A percentile compares a stretch with the other conserved stretches of the same genome.
Conservation (phyloP, 2,113 vertebrate genomes). For the Rhinopithecus roxellana region DNA sequence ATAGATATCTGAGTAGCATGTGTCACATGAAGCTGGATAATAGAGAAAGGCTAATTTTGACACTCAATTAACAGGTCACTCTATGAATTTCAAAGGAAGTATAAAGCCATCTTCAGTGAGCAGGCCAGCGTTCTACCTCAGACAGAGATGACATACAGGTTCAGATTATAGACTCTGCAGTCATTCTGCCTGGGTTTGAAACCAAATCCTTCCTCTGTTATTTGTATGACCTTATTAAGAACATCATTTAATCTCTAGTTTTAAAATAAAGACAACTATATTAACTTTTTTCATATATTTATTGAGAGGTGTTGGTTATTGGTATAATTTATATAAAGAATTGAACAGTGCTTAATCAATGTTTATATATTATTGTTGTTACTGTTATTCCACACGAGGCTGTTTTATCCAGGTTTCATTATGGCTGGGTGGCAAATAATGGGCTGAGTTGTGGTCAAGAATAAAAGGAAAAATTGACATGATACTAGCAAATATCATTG, state of each 20-base stretch:
- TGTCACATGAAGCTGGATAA: slow-evolving; percentile 15
- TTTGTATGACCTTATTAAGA: neutral
- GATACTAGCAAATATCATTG: neutral
- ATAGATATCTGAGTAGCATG: slow-evolving; percentile 51
- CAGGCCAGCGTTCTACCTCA: neutral
- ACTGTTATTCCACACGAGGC: rapidly evolving
- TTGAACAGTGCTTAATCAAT: neutral
- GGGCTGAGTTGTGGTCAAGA: neutral
- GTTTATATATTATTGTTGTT: neutral
- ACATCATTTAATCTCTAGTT: neutral
- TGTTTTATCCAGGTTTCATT: neutral
- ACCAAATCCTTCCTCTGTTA: neutral
- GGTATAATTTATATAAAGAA: neutral
- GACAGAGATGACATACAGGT: neutral
- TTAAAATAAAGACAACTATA: neutral
- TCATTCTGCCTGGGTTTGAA: neutral
- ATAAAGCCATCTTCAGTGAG: neutral
- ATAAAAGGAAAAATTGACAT: neutral
- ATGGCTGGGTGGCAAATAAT: neutral
- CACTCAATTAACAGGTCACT: neutral
- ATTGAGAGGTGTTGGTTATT: neutral
- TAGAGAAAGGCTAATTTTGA: slow-evolving; percentile 45
- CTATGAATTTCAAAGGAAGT: neutral
- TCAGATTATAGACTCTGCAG: neutral
- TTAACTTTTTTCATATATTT: neutral